phyloP scores from a whole-genome alignment of 2,888 invertebrate species.

The Agrilus cyanescens region DNA sequence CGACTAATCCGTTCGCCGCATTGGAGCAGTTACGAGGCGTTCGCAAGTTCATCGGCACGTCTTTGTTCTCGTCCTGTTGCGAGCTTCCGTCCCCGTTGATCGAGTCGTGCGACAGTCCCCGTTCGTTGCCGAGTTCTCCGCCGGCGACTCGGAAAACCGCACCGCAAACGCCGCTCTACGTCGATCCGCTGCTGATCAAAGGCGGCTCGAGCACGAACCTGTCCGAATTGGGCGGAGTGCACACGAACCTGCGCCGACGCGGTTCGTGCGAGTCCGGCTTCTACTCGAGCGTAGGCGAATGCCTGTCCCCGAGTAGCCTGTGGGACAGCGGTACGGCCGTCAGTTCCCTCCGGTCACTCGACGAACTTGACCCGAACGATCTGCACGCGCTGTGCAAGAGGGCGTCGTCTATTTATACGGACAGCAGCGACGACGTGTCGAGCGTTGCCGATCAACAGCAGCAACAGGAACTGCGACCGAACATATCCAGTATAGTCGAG shows the following conservation, averaged over 20 bases:
- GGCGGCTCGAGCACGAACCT: conserved; percentile 33
- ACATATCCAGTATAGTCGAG: conserved; percentile 76
- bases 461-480: conserved; percentile 49
- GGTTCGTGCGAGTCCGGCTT: conserved; percentile 85
- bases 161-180: conserved; percentile 35
- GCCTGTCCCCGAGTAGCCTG: conserved; percentile 32
- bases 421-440: conserved; percentile 76
- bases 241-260: conserved; percentile 45
- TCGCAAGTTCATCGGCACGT: conserved; percentile 65
- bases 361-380: conserved; percentile 46
- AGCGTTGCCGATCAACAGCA: conserved; percentile 68
- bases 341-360: conserved; percentile 45
- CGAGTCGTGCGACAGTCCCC: conserved; percentile 27
- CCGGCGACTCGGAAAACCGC: conserved; percentile 33
- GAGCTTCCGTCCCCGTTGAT: conserved; percentile 62
- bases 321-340: conserved; percentile 48
- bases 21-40: conserved; percentile 69
- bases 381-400: conserved; percentile 49
- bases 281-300: conserved; percentile 69
- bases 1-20: conserved; percentile 61
- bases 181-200: conserved; percentile 38
- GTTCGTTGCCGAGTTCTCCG: conserved; percentile 43
- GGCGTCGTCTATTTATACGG: conserved; percentile 74
- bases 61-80: conserved; percentile 58
- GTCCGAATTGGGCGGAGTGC: conserved; percentile 26